A percentile compares a stretch with the other conserved stretches of the same genome.
These are phyloP conservation scores for Hylia prasina DNA, from an alignment of 2,113 vertebrate species.

Conservation along the genomic window DNA sequence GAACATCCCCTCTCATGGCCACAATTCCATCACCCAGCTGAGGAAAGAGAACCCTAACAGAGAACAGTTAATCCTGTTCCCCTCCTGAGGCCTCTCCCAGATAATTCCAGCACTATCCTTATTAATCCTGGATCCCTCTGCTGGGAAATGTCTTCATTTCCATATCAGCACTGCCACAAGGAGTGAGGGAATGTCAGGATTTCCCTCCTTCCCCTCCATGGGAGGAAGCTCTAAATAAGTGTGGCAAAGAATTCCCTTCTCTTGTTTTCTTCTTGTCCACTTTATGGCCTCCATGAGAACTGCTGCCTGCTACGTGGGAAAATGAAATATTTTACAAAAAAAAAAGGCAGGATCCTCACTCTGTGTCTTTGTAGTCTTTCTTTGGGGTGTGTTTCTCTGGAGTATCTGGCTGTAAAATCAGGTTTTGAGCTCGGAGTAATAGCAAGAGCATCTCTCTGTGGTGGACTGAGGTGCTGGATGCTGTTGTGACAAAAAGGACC, in stretches of 20 bases:
- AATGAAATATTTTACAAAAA: not conserved
- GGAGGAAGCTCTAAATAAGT: not conserved
- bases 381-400: not conserved
- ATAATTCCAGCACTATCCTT: not conserved
- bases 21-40: not conserved
- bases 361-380: not conserved
- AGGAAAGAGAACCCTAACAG: not conserved
- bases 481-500: not conserved
- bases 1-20: not conserved
- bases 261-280: not conserved
- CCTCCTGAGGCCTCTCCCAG: not conserved
- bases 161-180: not conserved
- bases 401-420: not conserved
- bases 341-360: not conserved
- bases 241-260: not conserved
- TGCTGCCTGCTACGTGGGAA: not conserved
- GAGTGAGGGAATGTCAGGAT: not conserved
- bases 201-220: not conserved
- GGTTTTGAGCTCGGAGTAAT: not conserved
- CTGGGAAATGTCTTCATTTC: constrained; percentile 10
- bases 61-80: not conserved
- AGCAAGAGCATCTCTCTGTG: not conserved
- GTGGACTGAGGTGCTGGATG: not conserved
- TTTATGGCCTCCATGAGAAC: not conserved
- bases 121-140: not conserved